These are phyloP conservation scores for Cyanistes caeruleus DNA, from an alignment of 2,113 vertebrate species.

Conservation along the genomic window DNA sequence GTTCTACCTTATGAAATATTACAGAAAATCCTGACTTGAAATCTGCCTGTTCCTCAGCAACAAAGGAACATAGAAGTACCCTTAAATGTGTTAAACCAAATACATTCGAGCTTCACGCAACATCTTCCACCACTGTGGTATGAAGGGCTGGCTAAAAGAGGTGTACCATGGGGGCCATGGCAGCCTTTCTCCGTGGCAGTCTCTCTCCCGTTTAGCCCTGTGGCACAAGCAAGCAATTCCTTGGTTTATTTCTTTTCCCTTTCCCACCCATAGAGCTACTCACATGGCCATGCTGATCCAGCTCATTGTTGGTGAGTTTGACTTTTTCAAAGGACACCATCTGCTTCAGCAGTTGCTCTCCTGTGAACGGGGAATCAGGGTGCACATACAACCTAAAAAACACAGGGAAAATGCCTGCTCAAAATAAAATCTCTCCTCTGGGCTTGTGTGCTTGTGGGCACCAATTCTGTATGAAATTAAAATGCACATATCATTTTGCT, in stretches of 20 bases:
- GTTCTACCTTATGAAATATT: neutral
- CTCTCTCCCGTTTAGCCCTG: neutral
- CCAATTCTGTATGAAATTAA: neutral
- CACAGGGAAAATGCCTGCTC: neutral
- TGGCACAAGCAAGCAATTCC: neutral
- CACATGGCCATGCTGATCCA: conserved; percentile 97
- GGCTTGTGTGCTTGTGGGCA: neutral
- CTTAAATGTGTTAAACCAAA: neutral
- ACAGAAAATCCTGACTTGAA: neutral
- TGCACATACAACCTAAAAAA: conserved; percentile 91
- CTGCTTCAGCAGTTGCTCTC: conserved; percentile 96
- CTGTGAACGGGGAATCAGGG: conserved; percentile 95
- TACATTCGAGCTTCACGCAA: accelerated
- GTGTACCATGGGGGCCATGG: accelerated
- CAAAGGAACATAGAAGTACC: neutral
- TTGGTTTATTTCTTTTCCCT: neutral
- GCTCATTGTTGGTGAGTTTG: conserved; percentile 97
- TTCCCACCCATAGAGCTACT: conserved; percentile 56
- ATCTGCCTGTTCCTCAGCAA: neutral
- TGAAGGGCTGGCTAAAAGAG: neutral
- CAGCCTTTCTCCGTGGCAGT: neutral
- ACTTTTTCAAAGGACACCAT: conserved; percentile 99
- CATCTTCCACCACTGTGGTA: neutral
- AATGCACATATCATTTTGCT: neutral
- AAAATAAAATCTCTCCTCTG: neutral